Conservation (phyloP, 2,113 vertebrate genomes). For the Progne subis region DNA sequence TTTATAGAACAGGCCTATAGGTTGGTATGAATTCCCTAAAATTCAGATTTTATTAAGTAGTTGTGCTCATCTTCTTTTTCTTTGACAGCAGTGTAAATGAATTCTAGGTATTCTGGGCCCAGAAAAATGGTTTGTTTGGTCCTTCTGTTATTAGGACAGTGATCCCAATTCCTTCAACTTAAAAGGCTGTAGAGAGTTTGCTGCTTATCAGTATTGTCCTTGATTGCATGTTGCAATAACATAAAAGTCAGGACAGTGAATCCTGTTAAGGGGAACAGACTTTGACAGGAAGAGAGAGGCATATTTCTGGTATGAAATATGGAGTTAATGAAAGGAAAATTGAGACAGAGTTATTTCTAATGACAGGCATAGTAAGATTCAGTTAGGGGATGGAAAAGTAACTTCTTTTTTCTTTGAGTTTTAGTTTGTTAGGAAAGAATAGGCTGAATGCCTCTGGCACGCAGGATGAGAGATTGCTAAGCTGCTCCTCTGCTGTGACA, state of each 20-base stretch:
- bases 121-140: background rate
- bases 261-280: constrained; percentile 14
- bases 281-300: background rate
- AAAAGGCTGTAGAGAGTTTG: background rate
- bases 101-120: background rate
- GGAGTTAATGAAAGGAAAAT: constrained; percentile 34
- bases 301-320: constrained; percentile 8
- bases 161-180: constrained; percentile 6
- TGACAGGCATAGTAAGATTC: constrained; percentile 16
- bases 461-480: background rate
- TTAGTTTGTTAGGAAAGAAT: background rate
- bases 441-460: background rate
- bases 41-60: constrained; percentile 19
- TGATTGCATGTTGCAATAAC: background rate
- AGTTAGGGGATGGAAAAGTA: background rate
- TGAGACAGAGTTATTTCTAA: constrained; percentile 22
- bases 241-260: background rate
- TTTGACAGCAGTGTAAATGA: background rate
- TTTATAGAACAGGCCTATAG: background rate
- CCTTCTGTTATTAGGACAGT: background rate
- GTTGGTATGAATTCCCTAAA: background rate
- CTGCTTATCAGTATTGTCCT: constrained; percentile 25
- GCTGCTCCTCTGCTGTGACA: background rate
- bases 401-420: background rate
- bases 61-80: background rate